Evolutionary conservation across 2,797 vertebrate species (phyloP), one percentile per base, ranked within the genome.

Genomic region (Galago senegalensis): DNA sequence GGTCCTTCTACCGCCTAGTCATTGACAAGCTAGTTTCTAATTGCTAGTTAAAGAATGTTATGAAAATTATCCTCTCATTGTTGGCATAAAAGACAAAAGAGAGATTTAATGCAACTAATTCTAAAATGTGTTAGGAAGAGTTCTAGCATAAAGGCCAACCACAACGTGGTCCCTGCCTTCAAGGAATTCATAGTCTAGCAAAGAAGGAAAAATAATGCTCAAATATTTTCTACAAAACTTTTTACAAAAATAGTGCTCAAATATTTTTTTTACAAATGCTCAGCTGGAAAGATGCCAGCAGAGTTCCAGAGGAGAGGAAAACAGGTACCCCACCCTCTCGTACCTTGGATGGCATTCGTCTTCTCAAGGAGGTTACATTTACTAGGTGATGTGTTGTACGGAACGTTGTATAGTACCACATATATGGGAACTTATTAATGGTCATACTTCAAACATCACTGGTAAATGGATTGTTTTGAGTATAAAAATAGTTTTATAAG

Each of bases 1-100:
- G 84, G 27, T 40, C 61, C 37, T 80, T 72, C 31, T 86, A 23
- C 49, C 67, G 40, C 72, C 40, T 88, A 70, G 29, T 89, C 67
- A 82, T 80, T 75, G 43, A 69, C 23, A 56, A 11, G 31, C 65
- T 91, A 34, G 92, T 94, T 89, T 80, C 73, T 93, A 75, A 86
- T 93, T 81, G 72, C 37, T 93, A 58, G 82, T 34, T 96, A 91
- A 92, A 73, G 25, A 88, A 75, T 72, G 29, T 85, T 81, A 70
- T 79, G 34, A 91, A 96, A 89, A 84, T 58, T 86, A 58, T 67
- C n/a, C 3, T 89, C 21, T 91, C 76, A 40, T 61, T 84, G 46
- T 94, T 82, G 20, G 46, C 46, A 91, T 76, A 80, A 90, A 79
- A 20, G 29, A 61, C 82, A 87, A 70, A 94, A 95, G 18, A 94